A percentile compares a stretch with the other conserved stretches of the same genome.
phyloP scores from a whole-genome alignment of 2,888 invertebrate genomes.

The Caenorhabditis uteleia region DNA sequence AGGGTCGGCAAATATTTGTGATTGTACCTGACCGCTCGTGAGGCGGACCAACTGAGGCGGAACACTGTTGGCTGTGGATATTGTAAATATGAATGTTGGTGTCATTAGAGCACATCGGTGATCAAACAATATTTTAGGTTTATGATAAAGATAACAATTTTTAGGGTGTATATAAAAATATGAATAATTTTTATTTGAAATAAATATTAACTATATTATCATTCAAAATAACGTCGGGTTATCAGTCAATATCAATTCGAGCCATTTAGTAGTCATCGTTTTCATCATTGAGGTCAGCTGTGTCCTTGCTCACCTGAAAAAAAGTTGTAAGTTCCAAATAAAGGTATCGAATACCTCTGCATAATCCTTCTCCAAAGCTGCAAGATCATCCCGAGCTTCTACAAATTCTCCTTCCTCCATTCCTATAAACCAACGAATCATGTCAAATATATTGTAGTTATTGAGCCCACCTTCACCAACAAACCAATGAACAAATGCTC shows the following conservation, averaged over 20 bases:
- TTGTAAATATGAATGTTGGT: too few species aligned
- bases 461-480: conserved; percentile 45
- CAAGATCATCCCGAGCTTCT: conserved; percentile 43
- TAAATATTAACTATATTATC: background rate
- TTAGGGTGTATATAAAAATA: too few species aligned
- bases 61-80: too few species aligned
- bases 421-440: conserved; percentile 22
- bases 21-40: too few species aligned
- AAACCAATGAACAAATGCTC: conserved; percentile 55
- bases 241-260: too few species aligned
- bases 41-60: too few species aligned
- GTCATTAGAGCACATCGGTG: too few species aligned
- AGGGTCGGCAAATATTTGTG: too few species aligned
- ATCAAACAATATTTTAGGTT: too few species aligned
- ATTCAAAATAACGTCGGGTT: too few species aligned
- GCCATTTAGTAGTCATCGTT: conserved; percentile 29
- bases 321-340: background rate
- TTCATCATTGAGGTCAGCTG: conserved; percentile 38
- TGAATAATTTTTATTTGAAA: background rate
- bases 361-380: conserved; percentile 41
- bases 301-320: conserved; percentile 35
- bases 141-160: too few species aligned
- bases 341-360: conserved; percentile 16
- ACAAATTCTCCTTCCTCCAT: conserved; percentile 63
- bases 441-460: background rate